Evolutionary conservation across 2,888 invertebrate species (phyloP), one percentile per base, ranked within the genome.

Genomic region (Stenodema calcarata): DNA sequence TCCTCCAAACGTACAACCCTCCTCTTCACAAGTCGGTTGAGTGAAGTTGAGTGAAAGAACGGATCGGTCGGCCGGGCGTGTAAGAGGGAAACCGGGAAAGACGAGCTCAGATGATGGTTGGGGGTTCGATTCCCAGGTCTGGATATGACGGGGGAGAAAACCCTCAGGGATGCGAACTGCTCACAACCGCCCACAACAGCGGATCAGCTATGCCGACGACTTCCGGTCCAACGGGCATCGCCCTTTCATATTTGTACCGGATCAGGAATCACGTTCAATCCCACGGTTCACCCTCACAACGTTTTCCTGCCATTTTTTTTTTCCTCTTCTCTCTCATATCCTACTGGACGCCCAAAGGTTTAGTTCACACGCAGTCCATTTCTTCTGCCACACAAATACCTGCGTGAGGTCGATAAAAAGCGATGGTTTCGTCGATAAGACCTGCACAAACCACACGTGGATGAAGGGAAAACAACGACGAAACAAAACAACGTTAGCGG

Each of bases 161-260:
- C 35, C 35, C 62, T 16, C 62, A 23, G 11, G 27, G 62, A 7
- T 18, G 23, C 73, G 30, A 4, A 9, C 70, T n/a, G 23, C 69
- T 69, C 70, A 9, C 27, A 27, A 27, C 28, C 70, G 16, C 70
- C 42, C 62, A 18, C 80, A 54, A 69, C 82, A 41, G 41, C 23
- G 69, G 82, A 82, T 82, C 82, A 82, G 82, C 82, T 82, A 82
- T 82, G 69, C 82, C 82, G 69, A 69, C 30, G 82, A 27, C 82
- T 82, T 82, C 82, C 82, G 69, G 69, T 69, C 69, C 82, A 70
- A 69, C 82, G 82, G 69, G 82, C 82, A 82, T 42, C 81, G 7
- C 16, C 81, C 62, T 12, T 79, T 27, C 42, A 62, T 82, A 62
- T 42, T 54, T 41, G 69, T 82, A 69, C 69, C 82, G 54, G 70